A percentile compares a stretch with the other conserved stretches of the same genome.
These are phyloP conservation scores for Lasioglossum malachurum DNA, from an alignment of 2,888 invertebrate species.

Conservation along the genomic window DNA sequence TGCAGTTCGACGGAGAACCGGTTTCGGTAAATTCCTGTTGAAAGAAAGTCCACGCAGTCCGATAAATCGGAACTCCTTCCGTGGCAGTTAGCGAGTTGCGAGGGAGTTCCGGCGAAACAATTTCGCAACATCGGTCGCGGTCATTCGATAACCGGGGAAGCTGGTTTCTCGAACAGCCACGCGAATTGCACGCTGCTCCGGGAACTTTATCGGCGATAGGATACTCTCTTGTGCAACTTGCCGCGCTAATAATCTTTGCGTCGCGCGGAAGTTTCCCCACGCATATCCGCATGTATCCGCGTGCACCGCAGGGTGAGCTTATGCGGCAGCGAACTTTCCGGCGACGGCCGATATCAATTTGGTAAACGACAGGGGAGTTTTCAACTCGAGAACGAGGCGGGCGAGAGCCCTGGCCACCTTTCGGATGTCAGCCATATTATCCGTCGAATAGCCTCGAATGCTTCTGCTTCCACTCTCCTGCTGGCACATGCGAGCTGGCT, in stretches of 20 bases:
- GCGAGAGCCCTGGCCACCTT: not conserved
- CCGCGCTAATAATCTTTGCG: conserved; percentile 1
- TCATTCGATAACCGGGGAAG: conserved; percentile 7
- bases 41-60: not conserved
- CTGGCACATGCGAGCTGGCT: not conserved
- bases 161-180: not conserved
- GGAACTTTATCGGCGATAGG: conserved; percentile 1
- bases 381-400: conserved; percentile 1
- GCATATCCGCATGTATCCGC: not conserved
- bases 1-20: not conserved
- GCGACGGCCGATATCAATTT: not conserved
- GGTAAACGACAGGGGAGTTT: conserved; percentile 3
- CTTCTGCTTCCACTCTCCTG: not conserved
- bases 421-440: not conserved
- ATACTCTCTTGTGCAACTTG: conserved; percentile 4
- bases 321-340: not conserved
- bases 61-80: not conserved
- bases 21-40: not conserved
- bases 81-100: not conserved
- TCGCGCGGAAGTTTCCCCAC: not conserved
- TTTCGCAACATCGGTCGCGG: not conserved
- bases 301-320: not conserved
- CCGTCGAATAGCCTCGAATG: not conserved
- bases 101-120: conserved; percentile 1
- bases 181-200: not conserved